phyloP scores from a whole-genome alignment of 30 jellyfish, hydroid and myxozoan species.

The Turritopsis rubra region DNA sequence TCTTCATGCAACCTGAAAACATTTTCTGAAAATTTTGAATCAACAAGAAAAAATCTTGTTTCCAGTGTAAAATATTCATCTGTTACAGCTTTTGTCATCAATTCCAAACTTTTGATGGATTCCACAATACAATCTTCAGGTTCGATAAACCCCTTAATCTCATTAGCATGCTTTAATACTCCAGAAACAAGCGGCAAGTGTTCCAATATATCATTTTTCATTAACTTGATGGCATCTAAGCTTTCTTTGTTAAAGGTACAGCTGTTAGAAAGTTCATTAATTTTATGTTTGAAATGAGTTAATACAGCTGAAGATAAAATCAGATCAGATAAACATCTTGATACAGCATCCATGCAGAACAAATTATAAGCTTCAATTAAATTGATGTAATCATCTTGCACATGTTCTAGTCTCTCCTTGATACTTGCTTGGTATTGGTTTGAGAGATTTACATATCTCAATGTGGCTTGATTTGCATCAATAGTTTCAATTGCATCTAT shows the following conservation, averaged over 20 bases:
- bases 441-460: not conserved
- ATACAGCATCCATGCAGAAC: not conserved
- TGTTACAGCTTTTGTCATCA: not conserved
- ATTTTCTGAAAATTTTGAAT: not conserved
- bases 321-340: not conserved
- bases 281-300: not conserved
- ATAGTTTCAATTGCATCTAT: not conserved
- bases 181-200: not conserved
- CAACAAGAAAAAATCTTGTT: not conserved
- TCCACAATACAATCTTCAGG: not conserved
- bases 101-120: not conserved
- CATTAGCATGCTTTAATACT: not conserved
- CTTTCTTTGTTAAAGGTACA: not conserved
- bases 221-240: not conserved
- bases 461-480: not conserved
- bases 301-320: not conserved
- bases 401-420: not conserved
- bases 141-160: not conserved
- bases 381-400: not conserved
- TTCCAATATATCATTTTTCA: not conserved
- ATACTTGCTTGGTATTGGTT: not conserved
- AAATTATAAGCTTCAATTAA: not conserved
- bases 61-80: not conserved
- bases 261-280: not conserved
- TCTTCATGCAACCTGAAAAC: not conserved